A percentile compares a stretch with the other conserved stretches of the same genome.
Conservation (phyloP, 2,797 vertebrate genomes). For the Todus mexicanus region DNA sequence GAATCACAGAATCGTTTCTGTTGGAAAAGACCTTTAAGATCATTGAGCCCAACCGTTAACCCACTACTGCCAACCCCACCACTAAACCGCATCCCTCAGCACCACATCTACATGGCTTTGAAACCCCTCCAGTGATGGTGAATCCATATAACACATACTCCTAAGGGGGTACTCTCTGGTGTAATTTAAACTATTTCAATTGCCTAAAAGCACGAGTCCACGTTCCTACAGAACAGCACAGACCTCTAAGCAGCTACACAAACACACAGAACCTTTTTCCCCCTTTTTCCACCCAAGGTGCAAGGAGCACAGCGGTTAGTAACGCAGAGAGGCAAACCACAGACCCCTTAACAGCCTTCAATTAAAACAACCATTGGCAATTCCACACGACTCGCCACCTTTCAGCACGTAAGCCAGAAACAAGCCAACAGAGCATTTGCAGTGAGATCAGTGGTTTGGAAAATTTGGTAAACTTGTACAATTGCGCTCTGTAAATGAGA, state of each 20-base stretch:
- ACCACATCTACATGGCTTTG: too few species aligned
- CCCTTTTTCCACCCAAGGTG: rapidly evolving
- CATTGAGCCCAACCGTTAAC: too few species aligned
- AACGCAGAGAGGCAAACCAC: not conserved
- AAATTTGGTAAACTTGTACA: conserved; percentile 28
- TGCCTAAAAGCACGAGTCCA: not conserved
- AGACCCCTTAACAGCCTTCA: not conserved
- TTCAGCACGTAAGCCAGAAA: not conserved
- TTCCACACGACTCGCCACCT: not conserved
- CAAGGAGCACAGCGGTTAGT: not conserved
- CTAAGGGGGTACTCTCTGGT: not conserved
- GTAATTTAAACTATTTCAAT: not conserved
- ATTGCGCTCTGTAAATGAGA: not conserved
- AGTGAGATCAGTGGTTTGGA: not conserved
- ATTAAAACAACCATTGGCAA: not conserved
- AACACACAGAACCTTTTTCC: not conserved
- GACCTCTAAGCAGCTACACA: not conserved
- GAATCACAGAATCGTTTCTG: too few species aligned
- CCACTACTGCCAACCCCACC: too few species aligned
- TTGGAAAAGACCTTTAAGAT: too few species aligned
- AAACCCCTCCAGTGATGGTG: too few species aligned
- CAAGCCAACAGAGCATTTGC: not conserved
- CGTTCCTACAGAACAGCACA: not conserved
- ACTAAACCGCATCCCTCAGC: too few species aligned
- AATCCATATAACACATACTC: not conserved